Base-by-base conservation (phyloP, 2,888 invertebrate genomes). In the Scaptomyza flava region DNA sequence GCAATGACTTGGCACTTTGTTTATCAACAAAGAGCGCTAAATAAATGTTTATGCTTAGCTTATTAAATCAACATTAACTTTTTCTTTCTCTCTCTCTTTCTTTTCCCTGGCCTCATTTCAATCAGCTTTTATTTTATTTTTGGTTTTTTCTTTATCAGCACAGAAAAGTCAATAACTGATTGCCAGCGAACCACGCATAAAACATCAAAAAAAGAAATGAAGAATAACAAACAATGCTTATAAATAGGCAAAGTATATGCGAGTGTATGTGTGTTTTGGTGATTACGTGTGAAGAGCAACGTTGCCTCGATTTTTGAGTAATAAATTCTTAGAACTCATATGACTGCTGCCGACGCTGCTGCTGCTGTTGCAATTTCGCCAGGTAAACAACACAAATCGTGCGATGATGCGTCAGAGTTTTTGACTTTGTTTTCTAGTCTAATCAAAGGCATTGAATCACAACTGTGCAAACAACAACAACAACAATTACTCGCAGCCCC, bases 161-260 rank as follows among this genome's bases (percentile, higher is more conserved):
- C 62, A 80, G 9, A 34, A 78, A 61, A 88, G 88, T 87, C 86
- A 83, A 83, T 83, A 83, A 86, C 83, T 83, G 83, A 83, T 83
- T 87, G 69, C 46, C 54, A 48, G 38, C 53, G 4, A 17, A 17
- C 8, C 4, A 41, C 38, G 17, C 14, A 43, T 23, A 33, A 30
- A 45, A 43, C 41, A 54, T 6, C 20, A 0, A n/a, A 51, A 51
- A 38, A 38, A 27, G 17, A 9, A 34, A n/a, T 47, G 17, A 50
- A 36, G n/a, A 17, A 63, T 46, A 58, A 53, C 62, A 69, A 84
- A 71, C 36, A 36, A 6, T 65, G 63, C 47, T 47, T 84, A 81
- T 63, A 53, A 87, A 87, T 81, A 84, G 66, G 3, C 14, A 38
- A 1, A 38, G 6, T n/a, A 36, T 36, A 36, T 14, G 12, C 1